These are phyloP conservation scores for Toxotes lorentzi DNA, from an alignment of 2,797 vertebrate genomes.

Conservation along the genomic window DNA sequence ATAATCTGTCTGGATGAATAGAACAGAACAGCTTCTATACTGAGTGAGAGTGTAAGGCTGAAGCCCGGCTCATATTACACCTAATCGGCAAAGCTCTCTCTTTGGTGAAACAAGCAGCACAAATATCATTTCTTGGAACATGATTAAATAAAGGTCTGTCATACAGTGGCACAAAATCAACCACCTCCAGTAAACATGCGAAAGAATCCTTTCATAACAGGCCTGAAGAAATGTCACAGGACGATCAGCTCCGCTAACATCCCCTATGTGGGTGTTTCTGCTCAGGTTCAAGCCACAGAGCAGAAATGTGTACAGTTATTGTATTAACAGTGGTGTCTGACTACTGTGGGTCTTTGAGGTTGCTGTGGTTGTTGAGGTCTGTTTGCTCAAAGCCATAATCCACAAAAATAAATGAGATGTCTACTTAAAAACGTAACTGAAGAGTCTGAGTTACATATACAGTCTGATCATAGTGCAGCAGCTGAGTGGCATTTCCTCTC, in stretches of 20 bases:
- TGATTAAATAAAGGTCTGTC: background rate
- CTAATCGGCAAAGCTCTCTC: conserved; percentile 6
- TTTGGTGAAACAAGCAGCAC: background rate
- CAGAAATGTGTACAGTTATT: background rate
- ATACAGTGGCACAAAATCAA: background rate
- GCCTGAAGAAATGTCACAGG: background rate
- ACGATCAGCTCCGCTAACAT: background rate
- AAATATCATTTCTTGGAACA: background rate
- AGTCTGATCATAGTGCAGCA: background rate
- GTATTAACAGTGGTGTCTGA: background rate
- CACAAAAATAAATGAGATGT: background rate
- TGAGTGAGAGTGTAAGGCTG: background rate
- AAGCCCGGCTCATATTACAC: background rate
- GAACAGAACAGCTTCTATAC: background rate
- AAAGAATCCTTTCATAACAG: conserved; percentile 5
- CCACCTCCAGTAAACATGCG: background rate
- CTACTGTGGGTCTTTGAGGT: background rate
- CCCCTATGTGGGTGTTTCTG: background rate
- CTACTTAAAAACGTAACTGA: background rate
- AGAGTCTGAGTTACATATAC: background rate
- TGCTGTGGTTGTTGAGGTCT: background rate
- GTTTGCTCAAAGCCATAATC: background rate
- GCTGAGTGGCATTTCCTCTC: background rate
- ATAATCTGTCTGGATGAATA: background rate
- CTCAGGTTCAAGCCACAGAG: background rate